phyloP scores from a whole-genome alignment of 2,888 invertebrate genomes.

The Amaurobius ferox region DNA sequence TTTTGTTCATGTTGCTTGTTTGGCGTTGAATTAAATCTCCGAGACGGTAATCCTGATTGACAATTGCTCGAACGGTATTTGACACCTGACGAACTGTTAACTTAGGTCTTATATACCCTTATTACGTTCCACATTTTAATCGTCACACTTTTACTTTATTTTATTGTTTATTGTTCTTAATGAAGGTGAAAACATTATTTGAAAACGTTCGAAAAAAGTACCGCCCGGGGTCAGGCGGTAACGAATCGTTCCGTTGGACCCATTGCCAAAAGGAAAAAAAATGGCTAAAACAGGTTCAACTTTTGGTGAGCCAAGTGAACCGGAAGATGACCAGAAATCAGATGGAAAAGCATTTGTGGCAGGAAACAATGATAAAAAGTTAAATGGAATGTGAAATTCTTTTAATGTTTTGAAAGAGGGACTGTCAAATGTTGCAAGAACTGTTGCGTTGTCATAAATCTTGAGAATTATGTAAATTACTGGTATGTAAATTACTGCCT shows the following conservation, averaged over 20 bases:
- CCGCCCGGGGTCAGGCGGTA: slow-evolving; percentile 34
- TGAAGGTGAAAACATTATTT: slow-evolving; percentile 30
- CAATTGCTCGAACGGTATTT: background rate
- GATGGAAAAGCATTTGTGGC: background rate
- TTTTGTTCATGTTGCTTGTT: slow-evolving; percentile 21
- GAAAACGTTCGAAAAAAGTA: slow-evolving; percentile 7
- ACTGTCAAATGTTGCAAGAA: background rate
- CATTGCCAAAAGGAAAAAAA: background rate
- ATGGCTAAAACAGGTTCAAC: background rate
- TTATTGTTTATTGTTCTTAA: slow-evolving; percentile 24
- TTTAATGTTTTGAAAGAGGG: background rate
- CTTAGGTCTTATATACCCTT: slow-evolving; percentile 27
- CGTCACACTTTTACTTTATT: slow-evolving; percentile 41
- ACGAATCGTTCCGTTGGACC: slow-evolving; percentile 6
- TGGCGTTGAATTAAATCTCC: background rate
- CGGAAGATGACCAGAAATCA: slow-evolving; percentile 5
- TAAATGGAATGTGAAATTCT: background rate
- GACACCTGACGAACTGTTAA: background rate
- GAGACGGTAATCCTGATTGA: slow-evolving; percentile 20
- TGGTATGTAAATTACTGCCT: too few species aligned
- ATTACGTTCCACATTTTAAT: slow-evolving; percentile 32
- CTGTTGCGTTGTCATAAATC: too few species aligned
- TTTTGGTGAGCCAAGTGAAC: background rate
- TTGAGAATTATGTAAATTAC: too few species aligned
- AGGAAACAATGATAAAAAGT: background rate